Evolutionary conservation across 2,888 invertebrate genomes (phyloP).

Genomic region (Lepeophtheirus nordmannii): DNA sequence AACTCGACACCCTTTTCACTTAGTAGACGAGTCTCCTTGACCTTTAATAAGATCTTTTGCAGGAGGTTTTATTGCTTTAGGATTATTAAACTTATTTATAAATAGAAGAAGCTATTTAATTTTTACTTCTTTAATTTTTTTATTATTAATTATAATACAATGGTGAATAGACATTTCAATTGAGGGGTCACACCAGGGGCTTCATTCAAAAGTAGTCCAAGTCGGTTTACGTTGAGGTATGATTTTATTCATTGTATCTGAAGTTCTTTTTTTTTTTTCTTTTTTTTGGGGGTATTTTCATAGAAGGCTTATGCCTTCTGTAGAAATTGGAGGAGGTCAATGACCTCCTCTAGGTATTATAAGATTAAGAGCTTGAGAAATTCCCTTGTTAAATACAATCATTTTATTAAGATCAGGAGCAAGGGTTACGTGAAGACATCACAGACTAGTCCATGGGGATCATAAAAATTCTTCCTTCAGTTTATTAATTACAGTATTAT

Average conservation of each 20-base stretch:
- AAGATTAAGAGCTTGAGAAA: background rate
- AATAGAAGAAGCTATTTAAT: background rate
- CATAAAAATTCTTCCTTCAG: background rate
- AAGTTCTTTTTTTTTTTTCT: background rate
- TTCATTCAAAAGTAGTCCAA: background rate
- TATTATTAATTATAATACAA: background rate
- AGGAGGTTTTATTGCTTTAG: constrained; percentile 29
- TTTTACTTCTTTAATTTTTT: background rate
- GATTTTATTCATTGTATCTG: constrained; percentile 27
- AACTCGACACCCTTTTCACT: constrained; percentile 21
- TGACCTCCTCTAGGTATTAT: background rate
- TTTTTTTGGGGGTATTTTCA: background rate
- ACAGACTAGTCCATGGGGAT: background rate
- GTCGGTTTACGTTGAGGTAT: constrained; percentile 26
- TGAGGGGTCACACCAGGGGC: no score
- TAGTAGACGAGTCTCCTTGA: constrained; percentile 31
- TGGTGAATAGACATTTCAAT: background rate
- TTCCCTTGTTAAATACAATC: background rate
- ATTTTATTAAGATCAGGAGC: background rate
- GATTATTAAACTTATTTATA: constrained; percentile 26
- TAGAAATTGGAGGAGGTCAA: background rate
- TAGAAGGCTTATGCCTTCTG: background rate
- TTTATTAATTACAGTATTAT: background rate
- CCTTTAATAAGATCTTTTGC: constrained; percentile 29
- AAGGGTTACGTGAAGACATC: background rate